A percentile compares a stretch with the other conserved stretches of the same genome.
Evolutionary conservation across 2,113 vertebrate genomes (phyloP).

Genomic region (Ceratotherium simum): DNA sequence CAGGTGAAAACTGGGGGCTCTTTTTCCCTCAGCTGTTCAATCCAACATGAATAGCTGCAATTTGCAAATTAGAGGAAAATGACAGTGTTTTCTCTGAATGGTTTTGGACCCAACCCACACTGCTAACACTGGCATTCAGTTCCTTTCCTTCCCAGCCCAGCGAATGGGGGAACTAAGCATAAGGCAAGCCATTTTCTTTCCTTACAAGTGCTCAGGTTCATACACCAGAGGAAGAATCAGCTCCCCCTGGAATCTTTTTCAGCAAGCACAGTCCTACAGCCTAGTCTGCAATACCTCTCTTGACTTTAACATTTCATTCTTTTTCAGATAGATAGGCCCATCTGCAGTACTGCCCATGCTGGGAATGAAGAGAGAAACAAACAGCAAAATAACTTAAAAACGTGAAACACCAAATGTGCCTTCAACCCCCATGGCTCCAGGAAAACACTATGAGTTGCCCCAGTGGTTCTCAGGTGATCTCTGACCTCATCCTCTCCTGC

Average conservation of each 20-base stretch:
- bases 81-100: constrained; percentile 72
- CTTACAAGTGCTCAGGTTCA: constrained; percentile 12
- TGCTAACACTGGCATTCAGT: background rate
- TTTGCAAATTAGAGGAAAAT: constrained; percentile 80
- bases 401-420: background rate
- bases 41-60: constrained; percentile 68
- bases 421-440: background rate
- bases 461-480: background rate
- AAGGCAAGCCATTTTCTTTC: background rate
- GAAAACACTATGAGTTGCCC: background rate
- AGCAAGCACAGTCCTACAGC: background rate
- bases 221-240: constrained; percentile 17
- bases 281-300: background rate
- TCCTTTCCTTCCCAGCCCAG: background rate
- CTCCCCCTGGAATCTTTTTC: background rate
- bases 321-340: background rate
- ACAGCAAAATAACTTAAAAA: background rate
- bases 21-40: constrained; percentile 59
- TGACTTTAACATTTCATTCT: constrained; percentile 16
- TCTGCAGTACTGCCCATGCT: constrained; percentile 39
- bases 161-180: background rate
- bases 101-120: constrained; percentile 54
- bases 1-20: constrained; percentile 56
- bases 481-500: background rate
- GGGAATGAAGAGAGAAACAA: background rate